phyloP scores from a whole-genome alignment of 2,888 invertebrate species.

The Cristatella mucedo region DNA sequence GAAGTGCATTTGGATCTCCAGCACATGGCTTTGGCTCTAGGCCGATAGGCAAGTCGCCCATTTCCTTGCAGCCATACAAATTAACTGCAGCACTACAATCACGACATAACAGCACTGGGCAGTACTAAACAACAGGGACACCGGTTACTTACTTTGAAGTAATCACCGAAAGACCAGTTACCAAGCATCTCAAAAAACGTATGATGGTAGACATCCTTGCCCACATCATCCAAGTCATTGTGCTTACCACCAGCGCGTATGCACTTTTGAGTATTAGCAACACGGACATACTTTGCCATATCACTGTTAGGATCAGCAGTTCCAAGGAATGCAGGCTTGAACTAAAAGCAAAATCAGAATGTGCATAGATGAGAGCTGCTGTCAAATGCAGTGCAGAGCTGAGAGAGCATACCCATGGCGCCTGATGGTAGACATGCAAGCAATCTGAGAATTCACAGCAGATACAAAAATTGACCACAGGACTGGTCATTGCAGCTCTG shows the following conservation, averaged over 20 bases:
- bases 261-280: slow-evolving; percentile 92
- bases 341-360: slow-evolving; percentile 45
- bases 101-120: too few species aligned
- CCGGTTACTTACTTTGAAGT: slow-evolving; percentile 58
- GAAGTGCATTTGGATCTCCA: too few species aligned
- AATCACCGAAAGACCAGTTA: slow-evolving; percentile 99
- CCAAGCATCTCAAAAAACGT: slow-evolving; percentile 99
- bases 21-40: too few species aligned
- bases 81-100: too few species aligned
- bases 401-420: too few species aligned
- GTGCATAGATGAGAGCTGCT: neutral
- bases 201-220: slow-evolving; percentile 98
- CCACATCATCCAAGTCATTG: slow-evolving; percentile 97
- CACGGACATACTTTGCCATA: slow-evolving; percentile 68
- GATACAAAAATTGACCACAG: too few species aligned
- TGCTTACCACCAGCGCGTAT: slow-evolving; percentile 98
- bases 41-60: too few species aligned
- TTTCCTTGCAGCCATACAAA: too few species aligned
- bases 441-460: too few species aligned
- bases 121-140: too few species aligned
- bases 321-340: slow-evolving; percentile 93
- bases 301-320: slow-evolving; percentile 89
- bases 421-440: too few species aligned
- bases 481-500: too few species aligned
- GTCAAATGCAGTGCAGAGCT: neutral